phyloP scores from a whole-genome alignment of 2,888 invertebrate genomes.

The Drymonia ruficornis region DNA sequence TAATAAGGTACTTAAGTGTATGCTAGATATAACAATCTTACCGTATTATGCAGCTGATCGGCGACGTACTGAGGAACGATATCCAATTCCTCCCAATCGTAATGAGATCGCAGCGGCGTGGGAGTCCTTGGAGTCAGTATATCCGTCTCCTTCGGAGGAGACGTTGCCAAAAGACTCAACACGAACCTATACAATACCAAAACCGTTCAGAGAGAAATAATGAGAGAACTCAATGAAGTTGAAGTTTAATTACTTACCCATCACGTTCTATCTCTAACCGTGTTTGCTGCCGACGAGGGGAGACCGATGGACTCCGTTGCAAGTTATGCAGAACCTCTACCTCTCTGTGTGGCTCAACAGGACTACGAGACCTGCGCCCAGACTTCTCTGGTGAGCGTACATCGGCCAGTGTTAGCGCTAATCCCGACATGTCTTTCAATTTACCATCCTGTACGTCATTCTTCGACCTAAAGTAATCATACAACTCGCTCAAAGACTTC shows the following conservation, averaged over 20 bases:
- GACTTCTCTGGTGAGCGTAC: conserved; percentile 66
- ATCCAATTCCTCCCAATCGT: conserved; percentile 86
- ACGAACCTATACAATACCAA: conserved; percentile 58
- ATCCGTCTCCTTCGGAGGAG: conserved; percentile 56
- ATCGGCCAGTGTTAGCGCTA: conserved; percentile 67
- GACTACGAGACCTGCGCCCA: conserved; percentile 61
- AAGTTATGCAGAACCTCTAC: conserved; percentile 89
- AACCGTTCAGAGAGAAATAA: not conserved
- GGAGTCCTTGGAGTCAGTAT: conserved; percentile 62
- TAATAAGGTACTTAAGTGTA: no score
- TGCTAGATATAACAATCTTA: conserved; percentile 62
- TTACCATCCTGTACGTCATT: conserved; percentile 54
- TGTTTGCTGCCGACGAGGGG: conserved; percentile 79
- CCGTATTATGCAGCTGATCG: conserved; percentile 89
- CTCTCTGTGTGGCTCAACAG: conserved; percentile 85
- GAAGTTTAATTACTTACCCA: conserved; percentile 58
- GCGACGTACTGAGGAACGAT: conserved; percentile 86
- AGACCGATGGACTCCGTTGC: conserved; percentile 86
- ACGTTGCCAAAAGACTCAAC: conserved; percentile 67
- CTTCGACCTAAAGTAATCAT: conserved; percentile 77
- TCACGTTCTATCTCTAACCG: conserved; percentile 70
- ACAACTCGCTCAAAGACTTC: conserved; percentile 77
- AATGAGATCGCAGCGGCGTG: conserved; percentile 63
- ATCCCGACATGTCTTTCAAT: conserved; percentile 57
- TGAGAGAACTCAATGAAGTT: not conserved